Conservation (phyloP, 2,888 invertebrate species). For the Agrotis segetum region DNA sequence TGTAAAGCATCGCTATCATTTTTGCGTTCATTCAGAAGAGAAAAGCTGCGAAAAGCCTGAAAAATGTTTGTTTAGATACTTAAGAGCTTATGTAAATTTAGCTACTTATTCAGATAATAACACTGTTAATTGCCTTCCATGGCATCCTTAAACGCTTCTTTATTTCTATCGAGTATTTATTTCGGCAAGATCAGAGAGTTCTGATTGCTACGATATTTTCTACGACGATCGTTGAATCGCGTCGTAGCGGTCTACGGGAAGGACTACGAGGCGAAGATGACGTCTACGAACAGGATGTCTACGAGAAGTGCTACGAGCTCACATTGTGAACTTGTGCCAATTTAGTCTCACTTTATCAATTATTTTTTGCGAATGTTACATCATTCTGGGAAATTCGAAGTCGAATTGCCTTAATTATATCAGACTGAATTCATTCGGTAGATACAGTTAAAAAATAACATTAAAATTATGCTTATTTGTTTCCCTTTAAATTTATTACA, state of each 20-base stretch:
- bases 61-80: conserved; percentile 12
- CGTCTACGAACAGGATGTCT: conserved; percentile 15
- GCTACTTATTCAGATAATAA: conserved; percentile 27
- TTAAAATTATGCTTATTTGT: conserved; percentile 8
- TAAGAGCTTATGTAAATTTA: conserved; percentile 27
- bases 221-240: background rate
- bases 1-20: conserved; percentile 12
- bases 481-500: conserved; percentile 8
- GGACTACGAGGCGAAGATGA: background rate
- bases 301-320: conserved; percentile 30
- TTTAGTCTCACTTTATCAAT: conserved; percentile 1
- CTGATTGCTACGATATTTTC: conserved; percentile 1
- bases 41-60: background rate
- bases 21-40: conserved; percentile 14
- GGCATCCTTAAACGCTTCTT: conserved; percentile 15
- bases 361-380: conserved; percentile 3
- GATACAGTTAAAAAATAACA: background rate
- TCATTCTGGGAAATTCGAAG: conserved; percentile 14
- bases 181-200: background rate
- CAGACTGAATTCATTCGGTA: background rate
- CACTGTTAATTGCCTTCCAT: conserved; percentile 24
- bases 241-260: conserved; percentile 29
- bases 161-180: conserved; percentile 20
- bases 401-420: conserved; percentile 5
- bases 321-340: conserved; percentile 2